phyloP scores from a whole-genome alignment of 2,113 vertebrate genomes.

The Cyanistes caeruleus region DNA sequence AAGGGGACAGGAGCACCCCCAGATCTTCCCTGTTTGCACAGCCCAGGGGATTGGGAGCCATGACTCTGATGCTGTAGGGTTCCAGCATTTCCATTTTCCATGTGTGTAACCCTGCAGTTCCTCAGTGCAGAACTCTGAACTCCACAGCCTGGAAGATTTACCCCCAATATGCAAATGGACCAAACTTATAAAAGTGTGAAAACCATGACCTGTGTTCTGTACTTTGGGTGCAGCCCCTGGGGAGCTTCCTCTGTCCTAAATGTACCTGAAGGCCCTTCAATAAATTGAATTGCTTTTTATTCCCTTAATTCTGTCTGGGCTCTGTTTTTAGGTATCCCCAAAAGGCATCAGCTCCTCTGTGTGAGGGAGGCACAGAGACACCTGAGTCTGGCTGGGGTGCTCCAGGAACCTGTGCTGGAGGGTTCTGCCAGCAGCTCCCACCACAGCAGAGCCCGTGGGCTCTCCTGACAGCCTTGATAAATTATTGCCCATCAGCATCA shows the following conservation, averaged over 20 bases:
- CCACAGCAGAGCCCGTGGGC: no score
- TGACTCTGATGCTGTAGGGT: not conserved
- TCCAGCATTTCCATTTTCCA: not conserved
- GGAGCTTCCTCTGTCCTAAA: accelerated
- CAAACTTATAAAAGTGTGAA: not conserved
- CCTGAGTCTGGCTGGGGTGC: not conserved
- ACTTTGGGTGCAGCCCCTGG: not conserved
- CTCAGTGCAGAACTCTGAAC: accelerated
- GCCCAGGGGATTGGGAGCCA: not conserved
- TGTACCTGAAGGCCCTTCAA: not conserved
- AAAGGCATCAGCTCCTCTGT: not conserved
- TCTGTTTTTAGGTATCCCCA: not conserved
- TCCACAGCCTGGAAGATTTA: accelerated
- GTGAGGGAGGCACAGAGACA: no score
- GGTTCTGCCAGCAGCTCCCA: not conserved
- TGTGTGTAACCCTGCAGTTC: accelerated
- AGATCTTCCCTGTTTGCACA: not conserved
- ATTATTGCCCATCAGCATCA: not conserved
- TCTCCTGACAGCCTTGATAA: accelerated
- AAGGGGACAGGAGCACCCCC: not conserved
- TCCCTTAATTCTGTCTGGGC: not conserved
- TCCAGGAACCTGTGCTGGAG: no score
- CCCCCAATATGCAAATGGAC: not conserved
- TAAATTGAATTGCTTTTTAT: not conserved
- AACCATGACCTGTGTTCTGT: accelerated